Evolutionary conservation across 2,888 invertebrate species (phyloP), one percentile per base, ranked within the genome.

Genomic region (Mamestra brassicae): DNA sequence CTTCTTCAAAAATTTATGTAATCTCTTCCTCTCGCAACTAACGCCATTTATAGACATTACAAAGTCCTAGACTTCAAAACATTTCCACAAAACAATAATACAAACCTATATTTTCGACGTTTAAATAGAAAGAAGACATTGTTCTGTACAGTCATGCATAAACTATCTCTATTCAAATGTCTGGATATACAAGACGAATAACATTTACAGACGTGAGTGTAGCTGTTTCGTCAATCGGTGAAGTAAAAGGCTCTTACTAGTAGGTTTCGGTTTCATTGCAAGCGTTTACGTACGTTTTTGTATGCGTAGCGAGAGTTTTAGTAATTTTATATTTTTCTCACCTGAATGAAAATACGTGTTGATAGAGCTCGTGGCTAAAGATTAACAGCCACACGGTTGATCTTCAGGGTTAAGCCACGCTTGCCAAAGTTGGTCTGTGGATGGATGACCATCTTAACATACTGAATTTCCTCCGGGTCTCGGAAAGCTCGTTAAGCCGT

Each of bases 151-250:
- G 15, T 77, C 45, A 61, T 60, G 36, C 55, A 65, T 60, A 55
- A 61, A 78, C 54, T 77, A 65, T 57, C 34, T 67, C 10, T 52
- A 65, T 72, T 83, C 73, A 72, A 65, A 80, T 79, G 65, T 52
- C 26, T 8, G 6, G 45, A 47, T 47, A 66, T 47, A 78, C 26
- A 71, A 71, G 26, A 68, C 13, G 45, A 78, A 71, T 64, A 70
- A 83, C 58, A 57, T 80, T 83, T 71, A 65, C 17, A 47, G 10
- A 71, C 34, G 61, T n/a, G 42, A 58, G n/a, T 57, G 26, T 79
- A 83, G 36, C 61, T 65, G 36, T 69, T 69, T 69, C 61, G 65
- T 84, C 68, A 72, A 79, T 69, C 42, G 47, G 11, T 45, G 15
- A 66, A 57, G 83, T 83, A 78, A 71, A 83, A 68, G 5, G 11